Base-by-base conservation (phyloP, 2,113 vertebrate species). In the Sula dactylatra region DNA sequence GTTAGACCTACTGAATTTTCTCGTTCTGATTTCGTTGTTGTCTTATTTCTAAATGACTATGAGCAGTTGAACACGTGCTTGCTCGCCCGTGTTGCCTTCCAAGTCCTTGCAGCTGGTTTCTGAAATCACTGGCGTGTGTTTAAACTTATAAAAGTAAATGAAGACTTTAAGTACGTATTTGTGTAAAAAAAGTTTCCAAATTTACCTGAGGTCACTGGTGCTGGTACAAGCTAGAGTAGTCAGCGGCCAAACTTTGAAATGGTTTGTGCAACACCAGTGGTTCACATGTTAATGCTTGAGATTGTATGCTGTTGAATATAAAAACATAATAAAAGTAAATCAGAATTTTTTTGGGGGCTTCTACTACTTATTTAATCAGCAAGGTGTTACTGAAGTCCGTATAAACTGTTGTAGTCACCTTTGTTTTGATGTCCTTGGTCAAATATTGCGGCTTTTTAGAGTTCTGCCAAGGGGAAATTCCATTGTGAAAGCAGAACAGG, bases 121-220 rank as follows among this genome's bases (percentile, higher is more conserved):
- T 73, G 88, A 94, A 97, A 96, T 97, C 86, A 15, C 36, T 80
- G 93, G 71, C 44, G 3, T 69, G 47, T 90, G 52, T 94, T 95
- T 76, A 83, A 96, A 88, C 90, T 85, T 84, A 71, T 44, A 93
- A 96, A 95, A 94, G 52, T 90, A 94, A 94, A 94, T 94, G 77
- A 97, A 98, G 91, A 58, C 74, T 97, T 71, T 74, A 90, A 92
- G 59, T 49, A 58, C 2, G 9, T 94, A 77, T 50, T 95, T 95
- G 65, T 93, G 87, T 93, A 47, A 47, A 81, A 97, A 87, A 94
- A 83, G 77, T 45, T 95, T 91, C 69, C 50, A 83, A 16, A 44
- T 77, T 52, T 86, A 3, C 25, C 2, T 82, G 56, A 11, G 59
- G n/a, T 74, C 72, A 10, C 21, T 88, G 70, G 52, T 85, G 61